A percentile compares a stretch with the other conserved stretches of the same genome.
phyloP scores from a whole-genome alignment of 2,888 invertebrate genomes.

The Smittia sp. region DNA sequence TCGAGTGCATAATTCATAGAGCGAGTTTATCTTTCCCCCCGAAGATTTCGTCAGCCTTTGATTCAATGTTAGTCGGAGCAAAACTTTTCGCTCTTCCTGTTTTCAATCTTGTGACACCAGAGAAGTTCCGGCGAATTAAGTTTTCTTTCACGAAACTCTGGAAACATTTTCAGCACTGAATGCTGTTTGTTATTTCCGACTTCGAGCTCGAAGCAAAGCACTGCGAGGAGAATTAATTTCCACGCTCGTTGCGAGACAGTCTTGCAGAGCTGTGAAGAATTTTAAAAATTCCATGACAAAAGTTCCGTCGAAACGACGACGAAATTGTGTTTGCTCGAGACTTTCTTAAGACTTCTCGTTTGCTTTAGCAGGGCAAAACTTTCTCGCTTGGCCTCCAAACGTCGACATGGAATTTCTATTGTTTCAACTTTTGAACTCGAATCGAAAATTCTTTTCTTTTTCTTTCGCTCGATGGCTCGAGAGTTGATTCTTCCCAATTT shows the following conservation, averaged over 20 bases:
- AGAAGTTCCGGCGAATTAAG: background rate
- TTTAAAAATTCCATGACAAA: constrained; percentile 20
- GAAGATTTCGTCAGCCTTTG: too few relatives aligned
- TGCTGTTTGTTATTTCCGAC: constrained; percentile 24
- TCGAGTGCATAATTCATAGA: background rate
- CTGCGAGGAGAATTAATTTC: constrained; percentile 17
- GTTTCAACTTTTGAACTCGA: background rate
- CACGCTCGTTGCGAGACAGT: background rate
- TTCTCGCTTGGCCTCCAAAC: too few relatives aligned
- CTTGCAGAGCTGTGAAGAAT: constrained; percentile 16
- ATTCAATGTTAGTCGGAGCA: background rate
- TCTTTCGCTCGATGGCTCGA: too few relatives aligned
- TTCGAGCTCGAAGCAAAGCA: background rate
- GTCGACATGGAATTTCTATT: too few relatives aligned
- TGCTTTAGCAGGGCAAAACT: too few relatives aligned
- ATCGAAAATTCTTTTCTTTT: background rate
- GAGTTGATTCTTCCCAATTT: constrained; percentile 3
- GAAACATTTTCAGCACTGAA: background rate
- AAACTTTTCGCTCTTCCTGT: constrained; percentile 8
- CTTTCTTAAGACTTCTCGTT: too few relatives aligned
- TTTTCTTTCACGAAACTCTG: constrained; percentile 10
- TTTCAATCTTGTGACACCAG: constrained; percentile 23
- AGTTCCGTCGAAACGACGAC: background rate
- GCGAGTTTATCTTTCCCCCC: too few relatives aligned
- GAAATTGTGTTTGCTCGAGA: background rate